phyloP scores from a whole-genome alignment of 2,888 invertebrate genomes.

The Dicranocentrus wangi region DNA sequence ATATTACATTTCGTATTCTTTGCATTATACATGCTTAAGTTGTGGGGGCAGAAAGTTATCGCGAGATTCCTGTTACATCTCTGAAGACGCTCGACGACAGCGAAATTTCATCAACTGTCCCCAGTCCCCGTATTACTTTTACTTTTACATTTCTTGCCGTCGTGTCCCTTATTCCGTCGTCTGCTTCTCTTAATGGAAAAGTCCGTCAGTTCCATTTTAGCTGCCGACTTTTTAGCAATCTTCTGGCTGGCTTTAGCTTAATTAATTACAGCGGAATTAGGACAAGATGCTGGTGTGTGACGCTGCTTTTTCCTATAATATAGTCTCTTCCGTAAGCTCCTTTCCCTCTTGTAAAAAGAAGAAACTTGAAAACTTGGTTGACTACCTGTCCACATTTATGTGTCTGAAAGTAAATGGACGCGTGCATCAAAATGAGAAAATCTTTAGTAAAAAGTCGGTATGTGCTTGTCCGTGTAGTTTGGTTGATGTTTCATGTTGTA shows the following conservation, averaged over 20 bases:
- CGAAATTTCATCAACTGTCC: slow-evolving; percentile 17
- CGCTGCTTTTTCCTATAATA: too few species aligned
- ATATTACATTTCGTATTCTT: background rate
- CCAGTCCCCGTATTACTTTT: background rate
- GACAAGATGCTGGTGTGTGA: too few species aligned
- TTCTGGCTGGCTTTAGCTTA: background rate
- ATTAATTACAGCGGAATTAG: slow-evolving; percentile 17
- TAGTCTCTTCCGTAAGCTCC: too few species aligned
- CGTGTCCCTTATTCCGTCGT: background rate
- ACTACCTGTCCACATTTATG: too few species aligned
- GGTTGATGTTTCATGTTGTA: too few species aligned
- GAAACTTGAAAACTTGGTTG: too few species aligned
- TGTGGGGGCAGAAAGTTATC: background rate
- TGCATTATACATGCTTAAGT: background rate
- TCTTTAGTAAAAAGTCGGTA: too few species aligned
- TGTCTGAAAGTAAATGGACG: too few species aligned
- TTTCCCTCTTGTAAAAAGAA: too few species aligned
- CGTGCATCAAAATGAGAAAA: too few species aligned
- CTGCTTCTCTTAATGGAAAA: too few species aligned
- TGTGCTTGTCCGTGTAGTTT: too few species aligned
- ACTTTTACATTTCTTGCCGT: background rate
- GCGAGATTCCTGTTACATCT: background rate
- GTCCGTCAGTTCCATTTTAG: background rate
- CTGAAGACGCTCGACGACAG: background rate
- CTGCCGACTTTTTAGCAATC: slow-evolving; percentile 1